Conservation (phyloP, 23 tunicate species). For the Ciona savignyi region DNA sequence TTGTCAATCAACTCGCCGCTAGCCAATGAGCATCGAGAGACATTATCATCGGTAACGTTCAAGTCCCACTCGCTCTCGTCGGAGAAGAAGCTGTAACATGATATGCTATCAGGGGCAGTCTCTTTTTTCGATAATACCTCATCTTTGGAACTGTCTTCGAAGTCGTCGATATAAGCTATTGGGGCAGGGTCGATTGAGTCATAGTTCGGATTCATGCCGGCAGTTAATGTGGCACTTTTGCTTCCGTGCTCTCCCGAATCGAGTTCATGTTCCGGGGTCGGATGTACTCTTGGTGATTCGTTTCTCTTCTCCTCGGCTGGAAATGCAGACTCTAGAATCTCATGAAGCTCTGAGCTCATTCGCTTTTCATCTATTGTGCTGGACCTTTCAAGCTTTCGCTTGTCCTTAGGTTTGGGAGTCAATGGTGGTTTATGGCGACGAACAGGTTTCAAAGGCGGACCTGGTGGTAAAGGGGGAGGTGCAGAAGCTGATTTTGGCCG, state of each 20-base stretch:
- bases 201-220: not conserved
- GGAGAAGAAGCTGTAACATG: constrained; percentile 6
- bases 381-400: not conserved
- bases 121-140: not conserved
- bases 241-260: not conserved
- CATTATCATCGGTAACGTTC: not conserved
- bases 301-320: not conserved
- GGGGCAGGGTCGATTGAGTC: not conserved
- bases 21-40: not conserved
- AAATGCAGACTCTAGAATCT: constrained; percentile 12
- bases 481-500: not conserved
- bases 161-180: constrained; percentile 13
- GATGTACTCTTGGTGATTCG: not conserved
- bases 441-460: not conserved
- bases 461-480: not conserved
- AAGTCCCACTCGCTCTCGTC: constrained; percentile 3
- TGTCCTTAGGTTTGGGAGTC: not conserved
- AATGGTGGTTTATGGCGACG: not conserved
- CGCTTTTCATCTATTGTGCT: not conserved
- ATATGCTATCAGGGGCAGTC: constrained; percentile 7
- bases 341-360: constrained; percentile 13
- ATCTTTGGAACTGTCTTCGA: not conserved
- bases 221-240: not conserved
- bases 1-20: not conserved
- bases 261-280: constrained; percentile 14